Evolutionary conservation across 1,140 invertebrate genomes (phyloP), one percentile per base, ranked within the genome.

Genomic region (Luehdorfia chinensis): DNA sequence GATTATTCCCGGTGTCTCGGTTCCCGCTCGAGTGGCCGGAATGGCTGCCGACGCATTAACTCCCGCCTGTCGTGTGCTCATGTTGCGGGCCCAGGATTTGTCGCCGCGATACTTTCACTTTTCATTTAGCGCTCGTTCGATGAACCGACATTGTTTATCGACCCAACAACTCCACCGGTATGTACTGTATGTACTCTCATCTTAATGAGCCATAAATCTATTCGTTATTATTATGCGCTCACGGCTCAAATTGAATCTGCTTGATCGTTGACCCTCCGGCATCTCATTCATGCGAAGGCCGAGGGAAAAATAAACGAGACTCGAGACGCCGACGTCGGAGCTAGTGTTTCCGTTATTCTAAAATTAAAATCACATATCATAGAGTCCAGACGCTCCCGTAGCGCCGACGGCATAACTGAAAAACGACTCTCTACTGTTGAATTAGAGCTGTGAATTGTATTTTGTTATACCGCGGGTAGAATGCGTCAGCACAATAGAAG

Each of bases 201-300:
- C 69, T 64, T 77, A 83, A 78, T 83, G 70, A 73, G 66, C 74
- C 54, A 75, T 75, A 77, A 79, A 83, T 75, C 69, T 59, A 66
- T 78, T 69, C 59, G 63, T 65, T 75, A 72, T 75, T 76, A 75
- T 73, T 66, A 64, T 4, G 58, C 65, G 66, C 68, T 62, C 59
- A 55, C 61, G 47, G 44, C 53, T 65, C 56, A 56, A 73, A 68
- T 66, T 67, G 49, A 61, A 66, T 65, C 59, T 56, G 44, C 37
- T 43, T 64, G 68, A 59, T 55, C 73, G 69, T 72, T 76, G 70
- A 78, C 65, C 67, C 68, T 34, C 28, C 49, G 70, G 73, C 70
- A 71, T 80, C 60, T 50, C 76, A 84, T 80, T 80, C 79, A 84
- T 71, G 75, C 69, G 71, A 77, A 80, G 76, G 75, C 60, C 76